These are phyloP conservation scores for Falcunculus frontatus DNA, from an alignment of 2,113 vertebrate genomes.

Conservation along the genomic window DNA sequence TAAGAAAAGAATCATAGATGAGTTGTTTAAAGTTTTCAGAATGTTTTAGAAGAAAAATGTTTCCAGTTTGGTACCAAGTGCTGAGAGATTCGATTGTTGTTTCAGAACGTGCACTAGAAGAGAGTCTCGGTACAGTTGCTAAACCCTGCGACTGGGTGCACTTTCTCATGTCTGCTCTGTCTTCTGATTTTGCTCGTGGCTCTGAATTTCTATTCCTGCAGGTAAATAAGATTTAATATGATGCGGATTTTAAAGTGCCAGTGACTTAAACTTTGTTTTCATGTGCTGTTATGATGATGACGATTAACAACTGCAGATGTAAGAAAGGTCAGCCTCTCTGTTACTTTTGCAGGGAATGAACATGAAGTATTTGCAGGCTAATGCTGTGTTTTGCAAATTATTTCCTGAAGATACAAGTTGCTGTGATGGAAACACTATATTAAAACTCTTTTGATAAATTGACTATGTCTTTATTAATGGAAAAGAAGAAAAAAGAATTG, in stretches of 20 bases:
- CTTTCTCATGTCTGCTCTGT: slow-evolving; percentile 23
- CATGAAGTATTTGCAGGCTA: slow-evolving; percentile 49
- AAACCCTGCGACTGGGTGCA: background rate
- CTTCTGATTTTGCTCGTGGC: slow-evolving; percentile 39
- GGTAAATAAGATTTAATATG: slow-evolving; percentile 55
- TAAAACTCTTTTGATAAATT: slow-evolving; percentile 45
- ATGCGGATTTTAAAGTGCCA: slow-evolving; percentile 40
- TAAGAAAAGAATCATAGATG: background rate
- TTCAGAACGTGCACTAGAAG: background rate
- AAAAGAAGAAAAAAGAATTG: slow-evolving; percentile 48
- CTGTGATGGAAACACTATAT: slow-evolving; percentile 32
- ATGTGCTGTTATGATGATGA: slow-evolving; percentile 61
- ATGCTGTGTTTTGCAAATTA: slow-evolving; percentile 31
- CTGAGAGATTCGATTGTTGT: background rate
- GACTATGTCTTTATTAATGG: slow-evolving; percentile 42
- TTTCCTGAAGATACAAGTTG: slow-evolving; percentile 57
- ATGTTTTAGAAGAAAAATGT: background rate
- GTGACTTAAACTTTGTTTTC: slow-evolving; percentile 71
- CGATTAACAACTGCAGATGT: slow-evolving; percentile 62
- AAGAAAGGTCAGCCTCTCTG: slow-evolving; percentile 63
- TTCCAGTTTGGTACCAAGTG: slow-evolving; percentile 32
- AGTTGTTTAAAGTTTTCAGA: slow-evolving; percentile 31
- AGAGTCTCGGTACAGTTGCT: slow-evolving; percentile 12
- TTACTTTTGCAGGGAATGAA: slow-evolving; percentile 45
- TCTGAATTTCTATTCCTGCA: slow-evolving; percentile 55